A percentile compares a stretch with the other conserved stretches of the same genome.
Conservation (phyloP, 2,888 invertebrate species). For the Eilema depressum region DNA sequence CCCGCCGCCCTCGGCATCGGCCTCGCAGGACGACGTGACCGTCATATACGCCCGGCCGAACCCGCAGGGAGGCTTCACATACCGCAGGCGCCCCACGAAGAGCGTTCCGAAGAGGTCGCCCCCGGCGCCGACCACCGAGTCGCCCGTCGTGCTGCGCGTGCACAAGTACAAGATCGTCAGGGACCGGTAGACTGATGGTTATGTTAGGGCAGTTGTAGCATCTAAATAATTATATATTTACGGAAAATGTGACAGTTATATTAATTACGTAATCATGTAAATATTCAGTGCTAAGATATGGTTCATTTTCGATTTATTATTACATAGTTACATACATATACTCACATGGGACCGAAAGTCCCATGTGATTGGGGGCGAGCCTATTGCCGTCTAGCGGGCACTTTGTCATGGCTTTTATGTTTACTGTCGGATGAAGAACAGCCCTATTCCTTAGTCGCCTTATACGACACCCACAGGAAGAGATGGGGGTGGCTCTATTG, state of each 20-base stretch:
- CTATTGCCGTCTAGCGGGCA: too few species aligned
- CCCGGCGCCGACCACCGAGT: constrained; percentile 41
- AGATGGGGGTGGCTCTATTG: too few species aligned
- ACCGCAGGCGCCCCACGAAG: constrained; percentile 59
- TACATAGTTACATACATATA: too few species aligned
- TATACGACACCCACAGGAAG: too few species aligned
- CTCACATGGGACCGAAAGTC: too few species aligned
- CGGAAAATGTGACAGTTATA: neutral
- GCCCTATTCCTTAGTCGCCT: too few species aligned
- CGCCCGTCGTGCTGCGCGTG: constrained; percentile 70
- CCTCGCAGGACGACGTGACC: constrained; percentile 44
- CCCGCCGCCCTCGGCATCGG: constrained; percentile 20
- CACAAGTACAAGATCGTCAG: constrained; percentile 71
- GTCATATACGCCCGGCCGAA: constrained; percentile 75
- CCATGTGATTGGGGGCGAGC: too few species aligned
- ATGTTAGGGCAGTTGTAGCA: neutral
- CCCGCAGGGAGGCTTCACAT: constrained; percentile 71
- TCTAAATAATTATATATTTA: neutral
- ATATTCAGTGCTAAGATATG: neutral
- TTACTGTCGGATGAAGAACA: too few species aligned
- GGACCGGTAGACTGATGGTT: constrained; percentile 34
- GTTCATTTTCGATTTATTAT: neutral
- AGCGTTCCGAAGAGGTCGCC: constrained; percentile 37
- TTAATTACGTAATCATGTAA: neutral
- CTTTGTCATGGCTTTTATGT: too few species aligned